Percentiles rank a stretch among this genome's conserved stretches.
Evolutionary conservation across 1,140 invertebrate species (phyloP).

Genomic region (Notospermus geniculatus): DNA sequence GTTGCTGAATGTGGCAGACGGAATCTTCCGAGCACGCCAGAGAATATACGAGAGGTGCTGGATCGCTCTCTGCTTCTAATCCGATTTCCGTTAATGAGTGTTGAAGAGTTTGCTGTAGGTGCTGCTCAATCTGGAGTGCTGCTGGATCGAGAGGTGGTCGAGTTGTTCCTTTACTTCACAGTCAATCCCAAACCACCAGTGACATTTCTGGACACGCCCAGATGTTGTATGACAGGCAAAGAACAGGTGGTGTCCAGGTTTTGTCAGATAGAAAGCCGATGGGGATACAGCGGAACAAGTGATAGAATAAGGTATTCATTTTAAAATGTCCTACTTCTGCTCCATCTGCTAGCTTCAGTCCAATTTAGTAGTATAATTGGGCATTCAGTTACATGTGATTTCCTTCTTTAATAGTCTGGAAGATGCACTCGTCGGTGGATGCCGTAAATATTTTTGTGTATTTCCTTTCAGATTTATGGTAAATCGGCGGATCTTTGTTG

Average conservation of each 20-base stretch:
- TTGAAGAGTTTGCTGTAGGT: conserved; percentile 81
- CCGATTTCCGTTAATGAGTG: conserved; percentile 82
- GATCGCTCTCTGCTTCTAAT: conserved; percentile 71
- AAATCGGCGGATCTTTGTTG: conserved; percentile 78
- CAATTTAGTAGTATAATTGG: conserved; percentile 11
- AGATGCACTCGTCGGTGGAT: too few species aligned
- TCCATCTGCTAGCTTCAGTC: too few species aligned
- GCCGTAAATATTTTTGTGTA: too few species aligned
- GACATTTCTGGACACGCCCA: conserved; percentile 68
- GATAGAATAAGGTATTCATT: conserved; percentile 71
- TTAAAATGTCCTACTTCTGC: too few species aligned
- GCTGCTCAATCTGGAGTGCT: conserved; percentile 70
- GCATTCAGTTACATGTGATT: not conserved
- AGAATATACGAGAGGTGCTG: conserved; percentile 71
- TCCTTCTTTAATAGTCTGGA: too few species aligned
- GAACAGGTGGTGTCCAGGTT: conserved; percentile 80
- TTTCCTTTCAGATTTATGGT: conserved; percentile 76
- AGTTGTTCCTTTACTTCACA: conserved; percentile 80
- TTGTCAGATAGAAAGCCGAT: conserved; percentile 75
- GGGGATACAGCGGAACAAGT: conserved; percentile 85
- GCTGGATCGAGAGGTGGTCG: conserved; percentile 72
- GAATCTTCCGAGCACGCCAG: conserved; percentile 66
- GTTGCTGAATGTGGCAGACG: conserved; percentile 74
- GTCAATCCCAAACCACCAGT: conserved; percentile 74
- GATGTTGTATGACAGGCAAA: conserved; percentile 80